phyloP scores from a whole-genome alignment of 2,113 vertebrate genomes.

The Micronycteris hirsuta region DNA sequence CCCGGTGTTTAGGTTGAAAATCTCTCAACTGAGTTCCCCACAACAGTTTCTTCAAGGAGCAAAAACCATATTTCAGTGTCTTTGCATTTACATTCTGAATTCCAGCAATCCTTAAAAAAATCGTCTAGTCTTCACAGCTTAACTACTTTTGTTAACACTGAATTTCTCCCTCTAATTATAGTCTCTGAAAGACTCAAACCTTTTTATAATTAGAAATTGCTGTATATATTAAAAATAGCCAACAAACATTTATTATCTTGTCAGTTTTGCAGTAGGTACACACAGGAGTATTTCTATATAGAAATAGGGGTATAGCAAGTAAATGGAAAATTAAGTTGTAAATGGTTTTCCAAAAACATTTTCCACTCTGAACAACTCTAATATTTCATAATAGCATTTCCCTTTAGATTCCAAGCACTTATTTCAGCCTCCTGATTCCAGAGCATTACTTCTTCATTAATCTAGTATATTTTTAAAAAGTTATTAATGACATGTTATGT shows the following conservation, averaged over 20 bases:
- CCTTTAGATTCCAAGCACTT: background rate
- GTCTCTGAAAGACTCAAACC: background rate
- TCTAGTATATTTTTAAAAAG: background rate
- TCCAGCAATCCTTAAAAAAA: background rate
- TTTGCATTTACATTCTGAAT: background rate
- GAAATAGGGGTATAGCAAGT: background rate
- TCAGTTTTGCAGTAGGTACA: background rate
- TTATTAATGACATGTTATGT: background rate
- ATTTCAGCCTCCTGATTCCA: background rate
- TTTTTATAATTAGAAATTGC: background rate
- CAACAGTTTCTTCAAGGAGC: background rate
- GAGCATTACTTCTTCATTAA: background rate
- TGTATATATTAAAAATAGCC: background rate
- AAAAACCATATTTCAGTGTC: background rate
- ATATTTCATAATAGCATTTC: background rate
- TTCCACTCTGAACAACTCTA: background rate
- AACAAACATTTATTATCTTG: background rate
- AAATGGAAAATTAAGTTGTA: background rate
- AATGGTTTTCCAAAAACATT: background rate
- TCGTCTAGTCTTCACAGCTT: background rate
- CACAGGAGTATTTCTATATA: background rate
- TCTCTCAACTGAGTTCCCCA: background rate
- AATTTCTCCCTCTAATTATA: background rate
- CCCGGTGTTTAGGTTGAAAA: background rate
- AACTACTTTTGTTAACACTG: background rate